phyloP scores from a whole-genome alignment of 2,888 invertebrate species.

The Melanargia galathea region DNA sequence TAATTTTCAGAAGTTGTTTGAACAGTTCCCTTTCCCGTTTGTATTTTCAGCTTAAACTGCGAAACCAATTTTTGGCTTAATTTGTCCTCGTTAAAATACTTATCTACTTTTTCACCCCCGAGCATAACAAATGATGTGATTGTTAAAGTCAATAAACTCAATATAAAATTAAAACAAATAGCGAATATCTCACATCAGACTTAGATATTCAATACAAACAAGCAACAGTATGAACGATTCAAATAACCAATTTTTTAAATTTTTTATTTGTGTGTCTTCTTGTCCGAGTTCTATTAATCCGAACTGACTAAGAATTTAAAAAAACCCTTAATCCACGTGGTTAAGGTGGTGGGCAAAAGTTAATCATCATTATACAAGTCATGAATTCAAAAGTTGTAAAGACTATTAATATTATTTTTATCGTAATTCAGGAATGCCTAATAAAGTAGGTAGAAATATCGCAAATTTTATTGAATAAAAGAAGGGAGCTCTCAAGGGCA shows the following conservation, averaged over 20 bases:
- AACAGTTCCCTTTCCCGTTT: slow-evolving; percentile 41
- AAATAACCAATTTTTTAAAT: too few species aligned
- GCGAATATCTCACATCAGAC: too few species aligned
- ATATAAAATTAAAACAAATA: neutral
- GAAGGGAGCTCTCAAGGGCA: neutral
- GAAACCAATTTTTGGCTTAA: slow-evolving; percentile 38
- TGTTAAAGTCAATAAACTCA: neutral
- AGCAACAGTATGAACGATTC: too few species aligned
- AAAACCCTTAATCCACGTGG: too few species aligned
- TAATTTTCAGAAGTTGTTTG: slow-evolving; percentile 45
- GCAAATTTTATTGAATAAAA: neutral
- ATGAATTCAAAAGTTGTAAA: too few species aligned
- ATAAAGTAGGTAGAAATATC: neutral
- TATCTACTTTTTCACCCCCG: neutral
- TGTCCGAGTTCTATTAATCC: too few species aligned
- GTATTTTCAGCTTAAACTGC: slow-evolving; percentile 38
- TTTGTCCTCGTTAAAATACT: slow-evolving; percentile 22
- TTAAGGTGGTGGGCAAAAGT: too few species aligned
- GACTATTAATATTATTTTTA: too few species aligned
- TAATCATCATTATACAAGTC: too few species aligned
- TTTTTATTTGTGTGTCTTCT: too few species aligned
- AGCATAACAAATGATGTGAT: neutral
- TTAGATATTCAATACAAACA: too few species aligned
- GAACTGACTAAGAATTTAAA: too few species aligned
- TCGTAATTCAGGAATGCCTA: neutral